Base-by-base conservation (phyloP, 2,888 invertebrate species). In the Thyatira batis region DNA sequence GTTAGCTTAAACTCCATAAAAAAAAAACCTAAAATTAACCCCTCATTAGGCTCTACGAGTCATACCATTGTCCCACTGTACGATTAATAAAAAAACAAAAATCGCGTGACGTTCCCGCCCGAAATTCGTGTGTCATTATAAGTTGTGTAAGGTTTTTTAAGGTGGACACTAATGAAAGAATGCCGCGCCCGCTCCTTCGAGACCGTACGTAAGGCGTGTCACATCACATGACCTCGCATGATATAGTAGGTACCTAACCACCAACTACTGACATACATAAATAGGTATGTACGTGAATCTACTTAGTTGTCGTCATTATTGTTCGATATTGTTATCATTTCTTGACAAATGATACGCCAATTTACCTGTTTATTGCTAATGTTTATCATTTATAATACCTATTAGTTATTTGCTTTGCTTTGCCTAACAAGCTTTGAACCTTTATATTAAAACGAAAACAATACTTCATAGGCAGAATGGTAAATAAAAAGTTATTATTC, bases 171-270 rank as follows among this genome's bases (percentile, higher is more conserved):
- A 89, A 90, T 89, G 89, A 89, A 89, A 87, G 87, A 84, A 82
- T 65, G 78, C 61, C 86, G 78, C 84, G 71, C 87, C 89, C 87
- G 82, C 89, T 91, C 91, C 91, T 90, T 89, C 85, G 91, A 90
- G 91, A 89, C 89, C 79, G 54, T 57, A 58, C 39, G 63, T 67
- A 77, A 85, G 84, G 85, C 73, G 83, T 68, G 83, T 65, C 78
- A 55, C 60, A 57, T 64, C 78, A 66, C 81, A 57, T 65, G 80
- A 68, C 82, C 77, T 80, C 78, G 84, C 83, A 80, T 79, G 76
- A 78, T 71, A 70, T 72, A 71, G 17, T 27, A 48, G 27, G 27
- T 27, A 48, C 25, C 25, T 17, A 46, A 17, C 21, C 25, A n/a
- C n/a, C n/a, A n/a, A n/a, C 9, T 48, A 27, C 23, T 13, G 13